These are phyloP conservation scores for Diplodus sargus DNA, from an alignment of 2,797 vertebrate species.

Conservation along the genomic window DNA sequence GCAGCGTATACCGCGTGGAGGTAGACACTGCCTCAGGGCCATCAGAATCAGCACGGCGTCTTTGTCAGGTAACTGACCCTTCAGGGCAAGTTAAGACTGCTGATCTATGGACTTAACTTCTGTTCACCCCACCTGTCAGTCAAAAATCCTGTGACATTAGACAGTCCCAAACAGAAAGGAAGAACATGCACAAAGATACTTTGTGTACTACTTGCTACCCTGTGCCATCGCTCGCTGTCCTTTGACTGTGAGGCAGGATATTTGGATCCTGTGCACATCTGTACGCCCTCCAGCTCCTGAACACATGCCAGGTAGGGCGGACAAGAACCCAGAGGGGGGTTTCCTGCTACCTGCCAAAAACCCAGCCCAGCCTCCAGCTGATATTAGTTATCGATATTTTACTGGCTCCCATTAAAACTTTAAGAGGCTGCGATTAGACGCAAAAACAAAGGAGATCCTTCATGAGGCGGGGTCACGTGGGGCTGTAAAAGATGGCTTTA, in stretches of 20 bases:
- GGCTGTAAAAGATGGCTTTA: slow-evolving; percentile 75
- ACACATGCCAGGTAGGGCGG: slow-evolving; percentile 60
- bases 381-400: slow-evolving; percentile 83
- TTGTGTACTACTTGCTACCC: slow-evolving; percentile 6
- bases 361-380: slow-evolving; percentile 66
- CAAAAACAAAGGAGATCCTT: slow-evolving; percentile 80
- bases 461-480: slow-evolving; percentile 69
- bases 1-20: slow-evolving; percentile 51
- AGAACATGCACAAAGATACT: background rate
- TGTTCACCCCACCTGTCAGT: slow-evolving; percentile 61
- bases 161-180: slow-evolving; percentile 20
- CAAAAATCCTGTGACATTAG: slow-evolving; percentile 45
- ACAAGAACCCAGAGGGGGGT: slow-evolving; percentile 59
- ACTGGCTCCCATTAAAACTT: slow-evolving; percentile 77
- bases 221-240: slow-evolving; percentile 12
- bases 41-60: slow-evolving; percentile 65
- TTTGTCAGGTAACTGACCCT: slow-evolving; percentile 71
- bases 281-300: slow-evolving; percentile 44
- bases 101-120: slow-evolving; percentile 62
- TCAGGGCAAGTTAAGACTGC: slow-evolving; percentile 56
- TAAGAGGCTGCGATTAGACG: slow-evolving; percentile 77
- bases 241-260: slow-evolving; percentile 22
- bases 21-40: slow-evolving; percentile 62
- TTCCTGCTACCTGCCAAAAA: slow-evolving; percentile 61
- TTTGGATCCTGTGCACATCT: slow-evolving; percentile 56